Evolutionary conservation across 1,140 invertebrate genomes (phyloP).

Genomic region (Lepidurus couesii): DNA sequence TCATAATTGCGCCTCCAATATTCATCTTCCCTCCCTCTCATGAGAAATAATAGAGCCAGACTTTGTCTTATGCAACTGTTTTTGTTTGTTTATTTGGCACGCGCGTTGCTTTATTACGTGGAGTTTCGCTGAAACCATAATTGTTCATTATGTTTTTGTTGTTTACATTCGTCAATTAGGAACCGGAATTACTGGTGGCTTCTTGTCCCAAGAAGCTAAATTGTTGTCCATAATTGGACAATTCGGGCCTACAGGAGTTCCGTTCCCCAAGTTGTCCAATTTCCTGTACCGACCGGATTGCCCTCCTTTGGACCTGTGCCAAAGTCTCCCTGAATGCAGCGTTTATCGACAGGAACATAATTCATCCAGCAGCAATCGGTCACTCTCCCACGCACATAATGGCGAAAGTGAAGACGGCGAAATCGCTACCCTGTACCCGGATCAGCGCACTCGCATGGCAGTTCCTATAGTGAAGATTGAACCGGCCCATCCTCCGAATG

Average conservation of each 20-base stretch:
- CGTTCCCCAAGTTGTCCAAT: not conserved
- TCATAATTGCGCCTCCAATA: not conserved
- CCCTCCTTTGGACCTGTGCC: not conserved
- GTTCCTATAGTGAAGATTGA: not conserved
- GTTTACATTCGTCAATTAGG: not conserved
- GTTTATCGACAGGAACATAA: conserved; percentile 7
- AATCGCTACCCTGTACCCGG: not conserved
- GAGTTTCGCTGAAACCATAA: not conserved
- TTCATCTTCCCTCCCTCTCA: not conserved
- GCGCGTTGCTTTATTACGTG: not conserved
- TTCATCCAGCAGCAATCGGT: not conserved
- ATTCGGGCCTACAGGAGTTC: not conserved
- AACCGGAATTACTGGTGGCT: not conserved
- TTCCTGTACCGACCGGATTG: conserved; percentile 3
- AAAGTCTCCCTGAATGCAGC: conserved; percentile 10
- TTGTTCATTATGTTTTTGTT: not conserved
- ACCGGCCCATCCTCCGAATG: not conserved
- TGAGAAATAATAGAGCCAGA: not conserved
- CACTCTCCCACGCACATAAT: not conserved
- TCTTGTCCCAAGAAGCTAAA: conserved; percentile 8
- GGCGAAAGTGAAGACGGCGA: not conserved
- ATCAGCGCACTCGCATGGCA: not conserved
- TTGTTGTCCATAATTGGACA: not conserved
- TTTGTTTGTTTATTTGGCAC: not conserved
- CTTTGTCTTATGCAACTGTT: not conserved